Base-by-base conservation (phyloP, 2,888 invertebrate species). In the Eumerus sabulonum region DNA sequence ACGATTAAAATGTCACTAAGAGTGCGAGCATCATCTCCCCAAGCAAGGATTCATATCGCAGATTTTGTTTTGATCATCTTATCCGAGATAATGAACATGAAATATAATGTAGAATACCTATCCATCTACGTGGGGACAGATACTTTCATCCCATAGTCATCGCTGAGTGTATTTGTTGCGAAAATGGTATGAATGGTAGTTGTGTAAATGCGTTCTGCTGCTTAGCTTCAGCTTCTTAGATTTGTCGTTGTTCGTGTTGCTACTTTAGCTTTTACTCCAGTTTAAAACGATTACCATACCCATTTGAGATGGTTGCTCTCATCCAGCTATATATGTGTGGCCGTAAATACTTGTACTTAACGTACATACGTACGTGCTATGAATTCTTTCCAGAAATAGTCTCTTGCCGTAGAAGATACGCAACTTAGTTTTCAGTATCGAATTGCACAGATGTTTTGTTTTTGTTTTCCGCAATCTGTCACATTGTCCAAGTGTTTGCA, bases 1-100 rank as follows among this genome's bases (percentile, higher is more conserved):
- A 40, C 57, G 82, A 72, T 81, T 79, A 54, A 81, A 79, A 81
- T 83, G 82, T 82, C 76, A 83, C 83, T 83, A 72, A 81, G 54
- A 57, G 27, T 62, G 64, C 62, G 67, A 73, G n/a, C 11, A 53
- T 68, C 57, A 27, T 59, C 47, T 48, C 63, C 36, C 14, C 40
- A 13, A 42, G 38, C 13, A 53, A 62, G 47, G 62, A 64, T 50
- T 68, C 79, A 54, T 64, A 11, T n/a, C 59, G 17, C 4, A 16
- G 36, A 35, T 70, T 68, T 74, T 70, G 68, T 79, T 79, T 70
- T 79, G 79, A 70, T 74, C 74, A 7, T 79, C 59, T 19, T 74
- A 48, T 64, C 60, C 48, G 40, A 79, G 74, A 74, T 74, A 64
- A 70, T 60, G 17, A 14, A 51, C 35, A 48, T 51, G 27, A 27